These are phyloP conservation scores for Bombylius discolor DNA, from an alignment of 2,888 invertebrate genomes.

Conservation along the genomic window DNA sequence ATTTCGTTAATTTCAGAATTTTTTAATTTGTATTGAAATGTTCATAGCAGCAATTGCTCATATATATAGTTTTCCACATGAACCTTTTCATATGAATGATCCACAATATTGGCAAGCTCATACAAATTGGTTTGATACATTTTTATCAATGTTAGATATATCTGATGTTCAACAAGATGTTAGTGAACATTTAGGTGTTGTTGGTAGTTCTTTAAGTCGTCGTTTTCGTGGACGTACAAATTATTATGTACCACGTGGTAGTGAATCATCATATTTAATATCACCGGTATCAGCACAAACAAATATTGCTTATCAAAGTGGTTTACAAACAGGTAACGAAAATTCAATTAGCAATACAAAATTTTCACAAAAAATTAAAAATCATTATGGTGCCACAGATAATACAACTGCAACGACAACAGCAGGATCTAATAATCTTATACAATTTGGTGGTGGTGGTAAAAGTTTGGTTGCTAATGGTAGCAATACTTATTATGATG, in stretches of 20 bases:
- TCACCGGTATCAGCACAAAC: slow-evolving; percentile 14
- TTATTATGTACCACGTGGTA: slow-evolving; percentile 60
- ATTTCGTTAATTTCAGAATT: slow-evolving; percentile 42
- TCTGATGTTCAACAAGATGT: slow-evolving; percentile 89
- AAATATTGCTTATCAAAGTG: slow-evolving; percentile 15
- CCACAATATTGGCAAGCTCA: slow-evolving; percentile 38
- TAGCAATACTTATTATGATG: too few relatives aligned
- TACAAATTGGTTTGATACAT: slow-evolving; percentile 57
- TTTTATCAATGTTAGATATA: slow-evolving; percentile 92
- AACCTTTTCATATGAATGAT: slow-evolving; percentile 57
- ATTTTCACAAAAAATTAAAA: slow-evolving; percentile 19
- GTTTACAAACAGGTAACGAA: slow-evolving; percentile 20
- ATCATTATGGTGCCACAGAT: slow-evolving; percentile 29
- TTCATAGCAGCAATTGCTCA: slow-evolving; percentile 91
- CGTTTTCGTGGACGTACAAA: slow-evolving; percentile 62
- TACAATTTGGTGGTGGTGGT: too few relatives aligned
- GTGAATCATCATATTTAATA: slow-evolving; percentile 36
- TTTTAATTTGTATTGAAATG: slow-evolving; percentile 96
- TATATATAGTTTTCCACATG: slow-evolving; percentile 90
- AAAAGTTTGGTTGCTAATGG: background rate
- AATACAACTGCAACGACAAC: slow-evolving; percentile 11
- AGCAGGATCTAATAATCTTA: background rate
- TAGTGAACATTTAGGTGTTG: slow-evolving; percentile 82
- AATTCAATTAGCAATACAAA: slow-evolving; percentile 16
- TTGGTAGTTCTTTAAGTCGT: slow-evolving; percentile 66